Evolutionary conservation across 2,888 invertebrate genomes (phyloP), one percentile per base, ranked within the genome.

Genomic region (Drosophila sordidapex): DNA sequence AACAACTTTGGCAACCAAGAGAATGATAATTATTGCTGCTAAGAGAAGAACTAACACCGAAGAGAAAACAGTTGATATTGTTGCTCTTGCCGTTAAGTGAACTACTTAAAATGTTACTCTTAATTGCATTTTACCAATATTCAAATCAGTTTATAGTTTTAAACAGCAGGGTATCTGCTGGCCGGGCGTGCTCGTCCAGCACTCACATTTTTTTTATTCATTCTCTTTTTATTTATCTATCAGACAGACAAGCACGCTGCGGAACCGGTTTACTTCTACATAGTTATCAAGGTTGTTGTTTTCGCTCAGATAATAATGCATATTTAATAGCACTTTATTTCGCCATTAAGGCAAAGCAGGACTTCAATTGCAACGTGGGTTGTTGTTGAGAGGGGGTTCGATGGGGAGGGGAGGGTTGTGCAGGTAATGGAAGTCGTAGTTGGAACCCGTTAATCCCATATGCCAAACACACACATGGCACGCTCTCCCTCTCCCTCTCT

Each of bases 281-380:
- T 58, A 46, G 25, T 59, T 81, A 77, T 87, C 84, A 87, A 81
- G 79, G 73, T 69, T 81, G 72, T 74, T 57, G 64, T 76, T 71
- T 76, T 62, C 21, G 61, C 60, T 59, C 64, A 67, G 31, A 66
- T 66, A 79, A 70, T 71, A 83, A 77, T 87, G 79, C 75, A 75
- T 83, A 76, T 81, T 83, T 78, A 81, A 88, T 77, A 80, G 64
- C 64, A 58, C 57, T 59, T 49, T 31, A 60, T 36, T 29, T 21
- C 35, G 51, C 46, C 57, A 29, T 46, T 15, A 27, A 13, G 51
- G 29, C 46, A 38, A 52, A 52, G 52, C 54, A 54, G 64, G 52
- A 58, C 43, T 58, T 53, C 52, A 61, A 53, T 2, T 62, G 68
- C 74, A 69, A 59, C 67, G 40, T 46, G 49, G 65, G 60, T 43